phyloP scores from a whole-genome alignment of 2,888 invertebrate genomes.

The Uropetala carovei region DNA sequence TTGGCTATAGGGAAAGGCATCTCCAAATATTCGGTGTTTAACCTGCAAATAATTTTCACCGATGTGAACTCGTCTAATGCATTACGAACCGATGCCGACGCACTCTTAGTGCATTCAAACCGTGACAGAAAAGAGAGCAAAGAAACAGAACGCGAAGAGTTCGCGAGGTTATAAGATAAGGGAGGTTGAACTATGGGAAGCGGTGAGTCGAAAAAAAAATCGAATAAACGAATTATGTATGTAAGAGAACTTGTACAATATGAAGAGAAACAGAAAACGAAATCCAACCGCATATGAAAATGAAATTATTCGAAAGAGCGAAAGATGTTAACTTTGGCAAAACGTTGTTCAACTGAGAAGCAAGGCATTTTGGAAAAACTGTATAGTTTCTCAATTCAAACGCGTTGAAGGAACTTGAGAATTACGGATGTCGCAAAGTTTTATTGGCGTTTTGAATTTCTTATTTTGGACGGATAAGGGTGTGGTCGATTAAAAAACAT shows the following conservation, averaged over 20 bases:
- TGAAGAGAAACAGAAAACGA: too few species aligned
- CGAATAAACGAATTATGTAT: neutral
- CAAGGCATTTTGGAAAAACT: too few species aligned
- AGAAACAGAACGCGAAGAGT: neutral
- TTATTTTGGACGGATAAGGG: conserved; percentile 27
- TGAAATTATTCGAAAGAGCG: too few species aligned
- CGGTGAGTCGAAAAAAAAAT: neutral
- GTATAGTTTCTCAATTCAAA: too few species aligned
- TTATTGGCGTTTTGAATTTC: neutral
- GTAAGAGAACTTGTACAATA: too few species aligned
- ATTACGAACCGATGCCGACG: neutral
- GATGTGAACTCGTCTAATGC: neutral
- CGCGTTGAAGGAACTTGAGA: too few species aligned
- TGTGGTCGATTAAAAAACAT: conserved; percentile 37
- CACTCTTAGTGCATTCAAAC: neutral
- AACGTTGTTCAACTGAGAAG: too few species aligned
- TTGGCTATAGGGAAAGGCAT: too few species aligned
- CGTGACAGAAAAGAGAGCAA: neutral
- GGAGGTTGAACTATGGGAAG: neutral
- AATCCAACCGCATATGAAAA: too few species aligned
- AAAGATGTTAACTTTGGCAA: too few species aligned
- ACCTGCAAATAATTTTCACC: neutral
- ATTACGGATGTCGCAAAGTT: neutral
- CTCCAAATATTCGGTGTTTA: too few species aligned
- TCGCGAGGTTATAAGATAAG: neutral